These are phyloP conservation scores for Meloidogyne exigua DNA, from an alignment of 1,140 invertebrate species.

Conservation along the genomic window DNA sequence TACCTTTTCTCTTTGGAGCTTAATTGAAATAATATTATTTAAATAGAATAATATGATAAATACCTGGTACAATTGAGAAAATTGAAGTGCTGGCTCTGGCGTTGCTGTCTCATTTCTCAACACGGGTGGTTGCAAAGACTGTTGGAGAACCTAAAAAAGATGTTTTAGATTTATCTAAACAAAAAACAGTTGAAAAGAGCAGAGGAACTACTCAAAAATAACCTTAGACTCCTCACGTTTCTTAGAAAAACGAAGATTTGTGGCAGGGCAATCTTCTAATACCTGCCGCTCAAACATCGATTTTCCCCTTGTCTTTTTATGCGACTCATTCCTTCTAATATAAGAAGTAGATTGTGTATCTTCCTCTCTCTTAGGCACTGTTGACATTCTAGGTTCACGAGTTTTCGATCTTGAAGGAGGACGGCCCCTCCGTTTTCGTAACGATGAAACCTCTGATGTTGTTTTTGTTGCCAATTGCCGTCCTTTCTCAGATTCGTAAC, in stretches of 20 bases:
- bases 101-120: conserved; percentile 50
- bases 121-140: conserved; percentile 57
- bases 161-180: background rate
- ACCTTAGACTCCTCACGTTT: background rate
- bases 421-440: background rate
- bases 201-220: background rate
- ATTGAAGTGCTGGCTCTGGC: conserved; percentile 60
- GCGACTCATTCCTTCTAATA: background rate
- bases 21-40: conserved; percentile 69
- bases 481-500: background rate
- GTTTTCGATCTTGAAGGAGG: background rate
- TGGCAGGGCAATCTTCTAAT: background rate
- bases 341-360: background rate
- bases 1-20: conserved; percentile 92
- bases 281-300: background rate
- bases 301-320: background rate
- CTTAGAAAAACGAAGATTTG: background rate
- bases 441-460: background rate
- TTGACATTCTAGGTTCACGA: background rate
- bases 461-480: background rate
- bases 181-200: background rate
- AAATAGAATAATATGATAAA: background rate
- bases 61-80: conserved; percentile 58
- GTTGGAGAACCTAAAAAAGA: conserved; percentile 47
- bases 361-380: background rate